phyloP scores from a whole-genome alignment of 2,113 vertebrate species.

The Notechis scutatus region DNA sequence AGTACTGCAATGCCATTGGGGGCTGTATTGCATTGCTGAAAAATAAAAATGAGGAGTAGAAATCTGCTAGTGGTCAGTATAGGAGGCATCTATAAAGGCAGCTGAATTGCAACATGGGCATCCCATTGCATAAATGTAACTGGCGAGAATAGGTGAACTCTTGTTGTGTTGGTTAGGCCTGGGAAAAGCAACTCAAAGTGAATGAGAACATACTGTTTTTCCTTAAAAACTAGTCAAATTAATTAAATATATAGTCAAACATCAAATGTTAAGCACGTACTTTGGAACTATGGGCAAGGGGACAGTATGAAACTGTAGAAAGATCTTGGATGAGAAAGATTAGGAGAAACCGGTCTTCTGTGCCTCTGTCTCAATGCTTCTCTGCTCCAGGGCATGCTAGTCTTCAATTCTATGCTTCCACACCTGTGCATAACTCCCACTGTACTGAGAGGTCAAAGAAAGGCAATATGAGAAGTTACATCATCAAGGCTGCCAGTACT shows the following conservation, averaged over 20 bases:
- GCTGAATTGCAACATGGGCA: neutral
- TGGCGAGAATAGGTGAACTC: neutral
- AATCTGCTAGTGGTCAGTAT: neutral
- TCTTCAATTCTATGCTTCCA: neutral
- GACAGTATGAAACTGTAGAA: neutral
- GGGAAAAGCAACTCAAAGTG: neutral
- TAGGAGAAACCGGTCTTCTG: neutral
- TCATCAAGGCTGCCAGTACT: neutral
- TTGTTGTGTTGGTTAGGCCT: neutral
- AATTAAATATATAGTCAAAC: neutral
- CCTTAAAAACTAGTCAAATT: neutral
- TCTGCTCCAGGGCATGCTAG: neutral
- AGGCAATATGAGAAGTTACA: neutral
- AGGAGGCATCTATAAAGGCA: neutral
- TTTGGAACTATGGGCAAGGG: neutral
- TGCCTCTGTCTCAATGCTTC: neutral
- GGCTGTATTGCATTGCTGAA: neutral
- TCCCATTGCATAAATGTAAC: neutral
- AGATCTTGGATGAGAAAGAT: neutral
- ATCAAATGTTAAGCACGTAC: neutral
- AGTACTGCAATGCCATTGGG: neutral
- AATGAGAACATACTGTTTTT: neutral
- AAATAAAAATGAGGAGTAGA: neutral
- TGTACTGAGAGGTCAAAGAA: neutral
- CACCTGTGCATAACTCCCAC: neutral